A percentile compares a stretch with the other conserved stretches of the same genome.
Conservation (phyloP, 2,797 vertebrate genomes). For the Carduelis carduelis region DNA sequence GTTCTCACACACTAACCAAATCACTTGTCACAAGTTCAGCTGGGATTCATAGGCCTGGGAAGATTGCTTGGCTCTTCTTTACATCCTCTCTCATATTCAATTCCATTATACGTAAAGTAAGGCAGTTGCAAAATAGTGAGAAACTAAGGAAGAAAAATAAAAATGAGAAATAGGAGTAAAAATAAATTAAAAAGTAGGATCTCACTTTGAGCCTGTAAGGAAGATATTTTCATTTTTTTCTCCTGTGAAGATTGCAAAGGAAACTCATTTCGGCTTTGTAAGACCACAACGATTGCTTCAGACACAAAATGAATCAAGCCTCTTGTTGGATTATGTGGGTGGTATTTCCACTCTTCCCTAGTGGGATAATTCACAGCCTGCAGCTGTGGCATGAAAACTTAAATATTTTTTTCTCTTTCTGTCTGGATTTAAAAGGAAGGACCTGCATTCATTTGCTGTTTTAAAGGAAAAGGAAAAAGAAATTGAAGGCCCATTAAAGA, state of each 20-base stretch:
- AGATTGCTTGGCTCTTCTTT: conserved; percentile 20
- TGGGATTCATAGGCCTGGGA: conserved; percentile 3
- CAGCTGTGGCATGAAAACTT: conserved; percentile 50
- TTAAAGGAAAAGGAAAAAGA: not conserved
- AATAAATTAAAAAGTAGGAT: not conserved
- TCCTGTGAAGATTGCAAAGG: conserved; percentile 56
- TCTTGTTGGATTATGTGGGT: conserved; percentile 66
- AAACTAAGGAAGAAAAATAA: conserved; percentile 10
- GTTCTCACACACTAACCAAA: not conserved
- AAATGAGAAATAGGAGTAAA: not conserved
- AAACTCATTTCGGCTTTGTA: conserved; percentile 69
- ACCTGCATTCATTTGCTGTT: not conserved
- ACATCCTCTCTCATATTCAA: not conserved
- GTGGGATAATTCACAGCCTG: conserved; percentile 69
- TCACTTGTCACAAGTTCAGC: not conserved
- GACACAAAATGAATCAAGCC: conserved; percentile 69
- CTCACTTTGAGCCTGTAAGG: conserved; percentile 32
- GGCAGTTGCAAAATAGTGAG: not conserved
- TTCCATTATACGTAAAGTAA: not conserved
- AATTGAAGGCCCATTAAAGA: not conserved
- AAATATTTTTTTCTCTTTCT: conserved; percentile 63
- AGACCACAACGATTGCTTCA: conserved; percentile 51
- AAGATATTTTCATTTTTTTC: not conserved
- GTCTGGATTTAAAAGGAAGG: conserved; percentile 45
- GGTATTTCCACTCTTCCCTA: conserved; percentile 67